Base-by-base conservation (phyloP, 2,888 invertebrate species). In the Carabus problematicus region DNA sequence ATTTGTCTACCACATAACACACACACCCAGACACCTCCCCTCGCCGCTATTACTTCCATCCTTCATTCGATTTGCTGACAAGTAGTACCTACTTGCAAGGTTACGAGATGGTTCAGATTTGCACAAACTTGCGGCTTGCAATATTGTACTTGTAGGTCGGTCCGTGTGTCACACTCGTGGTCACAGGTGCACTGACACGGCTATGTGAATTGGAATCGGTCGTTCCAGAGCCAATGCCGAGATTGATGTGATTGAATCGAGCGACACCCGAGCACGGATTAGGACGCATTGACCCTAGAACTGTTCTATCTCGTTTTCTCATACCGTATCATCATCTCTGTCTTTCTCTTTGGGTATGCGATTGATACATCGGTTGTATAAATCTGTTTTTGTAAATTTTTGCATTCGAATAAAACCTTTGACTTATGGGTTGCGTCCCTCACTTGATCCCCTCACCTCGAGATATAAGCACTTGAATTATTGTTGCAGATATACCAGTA, bases 1-100 rank as follows among this genome's bases (percentile, higher is more conserved):
- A 60, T 67, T 67, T 67, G 60, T 60, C 54, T 66, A 49, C 59
- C 52, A 29, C 43, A 54, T 42, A 55, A 11, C 41, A 14, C n/a
- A 42, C 29, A 14, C 49, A 7, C 3, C 18, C 52, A 14, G 18
- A 14, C 45, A 3, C 45, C 1, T 45, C 52, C 12, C 19, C 8
- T 52, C 52, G 49, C 16, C 49, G 49, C 16, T 12, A 16, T 49
- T 49, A 18, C 16, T 52, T 16, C 18, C 29, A 29, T 29, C 29
- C 29, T 29, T 29, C 29, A 29, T 6, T 29, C 6, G 29, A 29
- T 6, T 29, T 29, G 29, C 29, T 29, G 29, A 29, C 29, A 29
- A 29, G 3, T 29, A 29, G 29, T 29, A 29, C 6, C 29, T 29
- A 29, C 29, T 29, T 29, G 29, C 29, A 29, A 6, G 29, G 3